These are phyloP conservation scores for Clarias magur DNA, from an alignment of 2,113 vertebrate genomes.

Conservation along the genomic window DNA sequence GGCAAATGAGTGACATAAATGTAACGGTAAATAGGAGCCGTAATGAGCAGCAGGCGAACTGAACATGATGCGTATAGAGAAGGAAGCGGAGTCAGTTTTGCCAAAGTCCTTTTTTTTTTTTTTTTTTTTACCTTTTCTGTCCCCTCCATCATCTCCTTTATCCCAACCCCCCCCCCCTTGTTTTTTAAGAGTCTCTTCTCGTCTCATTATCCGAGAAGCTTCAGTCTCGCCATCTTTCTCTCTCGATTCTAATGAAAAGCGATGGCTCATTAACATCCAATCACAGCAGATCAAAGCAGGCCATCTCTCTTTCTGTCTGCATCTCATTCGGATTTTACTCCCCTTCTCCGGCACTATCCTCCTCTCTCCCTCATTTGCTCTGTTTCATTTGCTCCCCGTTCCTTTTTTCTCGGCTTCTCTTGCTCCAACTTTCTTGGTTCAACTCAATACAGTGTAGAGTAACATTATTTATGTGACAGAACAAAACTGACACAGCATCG, in stretches of 20 bases:
- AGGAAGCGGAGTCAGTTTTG: not conserved
- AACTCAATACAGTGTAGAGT: not conserved
- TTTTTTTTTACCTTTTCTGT: not conserved
- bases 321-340: constrained; percentile 12
- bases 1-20: not conserved
- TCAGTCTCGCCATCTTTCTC: constrained; percentile 56
- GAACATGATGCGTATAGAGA: not conserved
- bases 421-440: not conserved
- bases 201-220: constrained; percentile 51
- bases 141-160: not conserved
- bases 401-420: not conserved
- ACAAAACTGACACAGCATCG: not conserved
- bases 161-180: constrained; percentile 4
- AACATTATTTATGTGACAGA: constrained; percentile 14
- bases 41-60: not conserved
- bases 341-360: not conserved
- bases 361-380: constrained; percentile 9
- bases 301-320: constrained; percentile 22
- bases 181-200: not conserved
- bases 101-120: not conserved
- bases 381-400: constrained; percentile 32
- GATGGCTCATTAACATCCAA: constrained; percentile 47
- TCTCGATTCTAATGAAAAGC: constrained; percentile 34
- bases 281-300: constrained; percentile 34
- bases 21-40: not conserved